These are phyloP conservation scores for Hemiprocne comata DNA, from an alignment of 2,113 vertebrate species.

Conservation along the genomic window DNA sequence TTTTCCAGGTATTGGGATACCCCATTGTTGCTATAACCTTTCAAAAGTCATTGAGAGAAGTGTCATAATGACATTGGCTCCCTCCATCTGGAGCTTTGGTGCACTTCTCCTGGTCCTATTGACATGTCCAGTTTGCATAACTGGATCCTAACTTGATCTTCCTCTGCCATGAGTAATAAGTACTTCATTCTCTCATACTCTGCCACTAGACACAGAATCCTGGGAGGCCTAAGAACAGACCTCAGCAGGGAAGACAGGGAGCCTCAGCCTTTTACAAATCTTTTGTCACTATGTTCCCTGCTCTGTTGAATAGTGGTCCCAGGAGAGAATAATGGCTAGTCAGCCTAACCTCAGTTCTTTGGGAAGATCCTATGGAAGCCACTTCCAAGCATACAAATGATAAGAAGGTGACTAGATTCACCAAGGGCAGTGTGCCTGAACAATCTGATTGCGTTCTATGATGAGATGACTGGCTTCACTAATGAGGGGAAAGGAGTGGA, in stretches of 20 bases:
- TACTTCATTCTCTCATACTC: not conserved
- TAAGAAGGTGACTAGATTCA: not conserved
- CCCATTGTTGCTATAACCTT: not conserved
- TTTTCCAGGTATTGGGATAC: not conserved
- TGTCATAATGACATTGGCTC: not conserved
- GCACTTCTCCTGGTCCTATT: not conserved
- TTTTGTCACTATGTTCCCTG: not conserved
- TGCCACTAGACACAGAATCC: not conserved
- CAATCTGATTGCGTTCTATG: not conserved
- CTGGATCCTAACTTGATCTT: not conserved
- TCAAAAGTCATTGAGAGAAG: not conserved
- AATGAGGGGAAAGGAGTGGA: not conserved
- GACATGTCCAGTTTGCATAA: not conserved
- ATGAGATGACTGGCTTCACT: not conserved
- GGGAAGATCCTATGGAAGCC: not conserved
- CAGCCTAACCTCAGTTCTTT: not conserved
- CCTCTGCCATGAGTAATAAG: not conserved
- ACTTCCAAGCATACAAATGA: not conserved
- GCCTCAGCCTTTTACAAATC: not conserved
- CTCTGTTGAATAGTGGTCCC: not conserved
- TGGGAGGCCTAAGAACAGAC: not conserved
- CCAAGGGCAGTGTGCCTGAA: not conserved
- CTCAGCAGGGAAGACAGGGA: not conserved
- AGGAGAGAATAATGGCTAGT: not conserved
- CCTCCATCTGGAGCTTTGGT: not conserved